phyloP scores from a whole-genome alignment of 64 coral and sea anemone genomes.

The Anthopleura sola region DNA sequence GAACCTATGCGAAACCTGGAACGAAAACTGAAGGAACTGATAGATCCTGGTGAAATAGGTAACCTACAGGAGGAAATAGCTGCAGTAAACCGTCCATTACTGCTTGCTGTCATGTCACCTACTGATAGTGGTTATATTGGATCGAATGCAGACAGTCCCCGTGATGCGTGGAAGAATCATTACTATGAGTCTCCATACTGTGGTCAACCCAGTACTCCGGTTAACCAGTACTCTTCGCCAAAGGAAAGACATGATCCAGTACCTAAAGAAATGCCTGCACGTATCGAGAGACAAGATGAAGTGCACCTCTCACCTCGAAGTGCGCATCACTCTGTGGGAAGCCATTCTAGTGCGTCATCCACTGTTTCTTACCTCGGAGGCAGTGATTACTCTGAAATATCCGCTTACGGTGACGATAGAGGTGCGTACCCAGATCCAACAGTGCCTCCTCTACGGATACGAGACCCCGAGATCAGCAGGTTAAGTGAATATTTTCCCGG shows the following conservation, averaged over 20 bases:
- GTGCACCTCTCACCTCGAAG: neutral
- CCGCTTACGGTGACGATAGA: neutral
- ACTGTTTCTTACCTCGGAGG: neutral
- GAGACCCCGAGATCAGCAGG: neutral
- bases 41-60: constrained; percentile 19
- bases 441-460: neutral
- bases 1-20: neutral
- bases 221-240: neutral
- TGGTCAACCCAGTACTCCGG: neutral
- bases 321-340: neutral
- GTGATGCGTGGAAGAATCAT: neutral
- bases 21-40: neutral
- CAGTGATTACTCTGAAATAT: neutral
- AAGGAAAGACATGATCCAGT: neutral
- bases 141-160: neutral
- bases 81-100: neutral
- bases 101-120: constrained; percentile 14
- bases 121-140: constrained; percentile 27
- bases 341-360: neutral
- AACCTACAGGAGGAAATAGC: neutral
- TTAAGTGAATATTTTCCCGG: constrained; percentile 21
- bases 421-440: neutral
- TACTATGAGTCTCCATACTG: neutral
- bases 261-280: neutral
- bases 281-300: neutral